phyloP scores from a whole-genome alignment of 2,113 vertebrate genomes.

The Psittacula cyanocephala region DNA sequence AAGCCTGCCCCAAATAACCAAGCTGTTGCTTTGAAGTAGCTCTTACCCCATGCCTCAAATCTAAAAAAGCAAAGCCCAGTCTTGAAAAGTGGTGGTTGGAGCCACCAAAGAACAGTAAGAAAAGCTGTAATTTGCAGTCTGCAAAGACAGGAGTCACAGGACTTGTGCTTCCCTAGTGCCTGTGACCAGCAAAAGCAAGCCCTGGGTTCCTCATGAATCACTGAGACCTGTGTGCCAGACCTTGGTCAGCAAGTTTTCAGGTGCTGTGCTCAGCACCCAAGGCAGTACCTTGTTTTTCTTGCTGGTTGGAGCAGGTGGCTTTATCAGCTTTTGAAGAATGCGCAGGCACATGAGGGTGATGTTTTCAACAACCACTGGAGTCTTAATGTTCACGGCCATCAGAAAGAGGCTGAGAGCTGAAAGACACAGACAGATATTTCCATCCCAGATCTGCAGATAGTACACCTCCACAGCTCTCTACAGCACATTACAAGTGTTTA shows the following conservation, averaged over 20 bases:
- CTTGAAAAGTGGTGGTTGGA: background rate
- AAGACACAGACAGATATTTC: background rate
- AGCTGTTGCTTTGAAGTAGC: background rate
- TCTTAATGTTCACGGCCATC: slow-evolving; percentile 98
- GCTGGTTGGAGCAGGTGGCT: slow-evolving; percentile 95
- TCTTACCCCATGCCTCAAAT: background rate
- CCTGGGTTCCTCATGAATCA: background rate
- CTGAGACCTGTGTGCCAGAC: background rate
- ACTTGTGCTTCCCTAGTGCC: background rate
- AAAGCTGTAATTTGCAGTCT: background rate
- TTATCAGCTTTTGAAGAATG: slow-evolving; percentile 96
- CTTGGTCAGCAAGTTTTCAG: background rate
- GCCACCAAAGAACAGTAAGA: background rate
- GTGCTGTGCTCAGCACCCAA: background rate
- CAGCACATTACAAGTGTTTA: background rate
- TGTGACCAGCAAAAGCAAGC: background rate
- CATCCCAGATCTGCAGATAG: background rate
- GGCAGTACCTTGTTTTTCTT: slow-evolving; percentile 95
- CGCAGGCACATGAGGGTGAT: slow-evolving; percentile 98
- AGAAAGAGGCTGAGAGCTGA: slow-evolving; percentile 95
- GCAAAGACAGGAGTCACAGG: background rate
- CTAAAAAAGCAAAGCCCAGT: background rate
- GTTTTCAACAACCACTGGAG: slow-evolving; percentile 97
- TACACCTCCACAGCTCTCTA: background rate
- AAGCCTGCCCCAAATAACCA: background rate